Base-by-base conservation (phyloP, 2,888 invertebrate genomes). In the Ichneumoninae sp. region DNA sequence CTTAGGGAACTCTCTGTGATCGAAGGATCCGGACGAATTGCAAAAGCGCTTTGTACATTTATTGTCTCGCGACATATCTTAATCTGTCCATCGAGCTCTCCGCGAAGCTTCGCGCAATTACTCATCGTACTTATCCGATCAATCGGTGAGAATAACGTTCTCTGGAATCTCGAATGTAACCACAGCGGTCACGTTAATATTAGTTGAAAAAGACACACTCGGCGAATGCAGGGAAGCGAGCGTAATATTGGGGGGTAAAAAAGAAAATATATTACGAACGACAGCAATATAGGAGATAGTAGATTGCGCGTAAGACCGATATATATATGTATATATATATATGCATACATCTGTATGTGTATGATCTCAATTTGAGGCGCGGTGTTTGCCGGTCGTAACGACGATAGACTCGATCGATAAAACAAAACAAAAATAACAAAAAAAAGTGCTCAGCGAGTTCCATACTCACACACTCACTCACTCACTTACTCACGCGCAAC, bases 401-500 rank as follows among this genome's bases (percentile, higher is more conserved):
- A 89, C 87, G 87, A 89, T 88, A 89, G 88, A 88, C 88, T 89
- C 88, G 88, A 89, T 88, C 88, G 87, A 85, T 83, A 47, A 69
- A 40, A 69, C 65, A 33, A 33, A 33, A 33, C 6, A 33, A 33
- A 33, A 33, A 33, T 33, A 33, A 33, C 33, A 33, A 22, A 81
- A 66, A 75, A 88, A 90, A 88, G 88, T 90, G 89, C 90, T 91
- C 89, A 89, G 90, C 88, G 88, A 89, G 88, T 87, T 89, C 86
- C 88, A 89, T 88, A 86, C 87, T 86, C 83, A 88, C 86, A 88
- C 85, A 89, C 87, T 87, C 89, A 89, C 87, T 86, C 89, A 89
- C 87, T 88, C 88, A 91, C 89, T 90, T 85, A 88, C 88, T 87
- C 85, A 86, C 89, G 89, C 89, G 89, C 88, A 88, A 89, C 89